Percentiles rank a stretch among this genome's conserved stretches.
These are phyloP conservation scores for Dromius quadrimaculatus DNA, from an alignment of 2,888 invertebrate genomes.

Conservation along the genomic window DNA sequence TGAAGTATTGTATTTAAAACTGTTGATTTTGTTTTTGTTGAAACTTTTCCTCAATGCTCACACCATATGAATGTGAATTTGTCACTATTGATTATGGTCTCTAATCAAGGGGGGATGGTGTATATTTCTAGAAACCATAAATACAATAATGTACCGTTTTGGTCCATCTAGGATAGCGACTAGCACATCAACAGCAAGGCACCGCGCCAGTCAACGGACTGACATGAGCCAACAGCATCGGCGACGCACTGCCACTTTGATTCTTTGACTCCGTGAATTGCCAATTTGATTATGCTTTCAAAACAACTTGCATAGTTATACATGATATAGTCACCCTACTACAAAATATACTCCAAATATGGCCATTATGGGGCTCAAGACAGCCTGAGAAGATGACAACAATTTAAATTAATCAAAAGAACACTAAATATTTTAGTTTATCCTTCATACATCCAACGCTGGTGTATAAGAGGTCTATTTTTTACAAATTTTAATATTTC, in stretches of 20 bases:
- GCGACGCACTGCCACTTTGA: slow-evolving; percentile 31
- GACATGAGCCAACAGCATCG: slow-evolving; percentile 30
- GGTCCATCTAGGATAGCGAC: slow-evolving; percentile 2
- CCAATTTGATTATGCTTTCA: slow-evolving; percentile 34
- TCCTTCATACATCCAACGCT: too few relatives aligned
- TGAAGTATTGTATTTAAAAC: too few relatives aligned
- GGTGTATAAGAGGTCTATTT: too few relatives aligned
- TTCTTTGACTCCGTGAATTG: slow-evolving; percentile 36
- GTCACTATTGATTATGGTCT: slow-evolving; percentile 55
- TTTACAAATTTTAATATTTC: too few relatives aligned
- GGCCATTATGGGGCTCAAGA: too few relatives aligned
- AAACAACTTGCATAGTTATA: slow-evolving; percentile 35
- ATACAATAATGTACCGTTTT: slow-evolving; percentile 54
- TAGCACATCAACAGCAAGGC: slow-evolving; percentile 7
- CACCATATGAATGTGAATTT: too few relatives aligned
- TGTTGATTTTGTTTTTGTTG: too few relatives aligned
- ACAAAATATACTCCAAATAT: too few relatives aligned
- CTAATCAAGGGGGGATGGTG: slow-evolving; percentile 33
- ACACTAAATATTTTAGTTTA: too few relatives aligned
- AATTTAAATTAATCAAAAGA: too few relatives aligned
- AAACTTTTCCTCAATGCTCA: too few relatives aligned
- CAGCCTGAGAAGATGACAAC: too few relatives aligned
- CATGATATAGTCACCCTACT: not conserved
- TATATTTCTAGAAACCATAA: slow-evolving; percentile 53
- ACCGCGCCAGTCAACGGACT: not conserved